These are phyloP conservation scores for Mactra quadrangularis DNA, from an alignment of 1,140 invertebrate genomes.

Conservation along the genomic window DNA sequence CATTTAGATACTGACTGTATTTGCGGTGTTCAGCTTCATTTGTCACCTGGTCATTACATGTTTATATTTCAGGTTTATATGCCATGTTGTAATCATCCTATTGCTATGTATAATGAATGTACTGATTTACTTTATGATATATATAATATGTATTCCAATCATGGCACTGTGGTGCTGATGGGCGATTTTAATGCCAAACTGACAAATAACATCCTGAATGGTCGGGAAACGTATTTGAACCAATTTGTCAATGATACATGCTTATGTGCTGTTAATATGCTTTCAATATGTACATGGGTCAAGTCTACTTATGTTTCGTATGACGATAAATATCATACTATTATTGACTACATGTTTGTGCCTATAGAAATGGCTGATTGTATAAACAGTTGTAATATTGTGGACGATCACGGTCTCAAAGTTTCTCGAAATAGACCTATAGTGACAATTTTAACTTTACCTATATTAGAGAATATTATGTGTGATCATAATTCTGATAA, in stretches of 20 bases:
- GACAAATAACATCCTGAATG: too few species aligned
- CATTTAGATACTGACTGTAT: too few species aligned
- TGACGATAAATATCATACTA: background rate
- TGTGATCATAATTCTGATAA: too few species aligned
- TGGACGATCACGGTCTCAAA: conserved; percentile 19
- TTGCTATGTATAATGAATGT: too few species aligned
- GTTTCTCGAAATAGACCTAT: conserved; percentile 35
- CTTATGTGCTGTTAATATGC: background rate
- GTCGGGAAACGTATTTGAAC: background rate
- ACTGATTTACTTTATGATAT: background rate
- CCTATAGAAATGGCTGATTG: conserved; percentile 1
- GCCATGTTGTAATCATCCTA: too few species aligned
- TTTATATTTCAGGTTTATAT: too few species aligned
- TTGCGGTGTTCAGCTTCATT: too few species aligned
- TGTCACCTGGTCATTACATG: too few species aligned
- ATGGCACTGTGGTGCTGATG: conserved; percentile 1
- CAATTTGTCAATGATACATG: background rate
- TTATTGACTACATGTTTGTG: conserved; percentile 32
- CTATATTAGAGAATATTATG: too few species aligned
- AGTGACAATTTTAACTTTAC: background rate
- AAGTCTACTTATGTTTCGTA: conserved; percentile 1
- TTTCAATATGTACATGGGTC: background rate
- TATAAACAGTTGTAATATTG: background rate
- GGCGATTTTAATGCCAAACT: too few species aligned
- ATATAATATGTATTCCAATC: conserved; percentile 8